Evolutionary conservation across 2,888 invertebrate genomes (phyloP).

Genomic region (Scaptomyza flava): DNA sequence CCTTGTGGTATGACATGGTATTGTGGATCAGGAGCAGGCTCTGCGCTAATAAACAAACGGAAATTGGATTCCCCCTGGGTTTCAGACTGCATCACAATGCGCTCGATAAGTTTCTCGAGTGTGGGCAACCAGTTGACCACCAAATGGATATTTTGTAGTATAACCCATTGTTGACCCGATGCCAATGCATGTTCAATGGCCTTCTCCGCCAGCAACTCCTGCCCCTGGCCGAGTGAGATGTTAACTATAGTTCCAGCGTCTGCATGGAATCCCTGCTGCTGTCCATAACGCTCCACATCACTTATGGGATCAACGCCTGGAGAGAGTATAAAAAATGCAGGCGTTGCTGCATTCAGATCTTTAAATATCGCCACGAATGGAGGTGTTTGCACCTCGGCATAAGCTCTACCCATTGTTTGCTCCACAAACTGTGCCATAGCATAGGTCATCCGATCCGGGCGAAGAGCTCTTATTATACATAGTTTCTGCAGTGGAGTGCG

Average conservation of each 20-base stretch:
- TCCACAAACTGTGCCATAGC: slow-evolving; percentile 93
- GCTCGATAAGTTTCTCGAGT: slow-evolving; percentile 96
- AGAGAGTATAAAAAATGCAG: slow-evolving; percentile 97
- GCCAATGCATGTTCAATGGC: slow-evolving; percentile 91
- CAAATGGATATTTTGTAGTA: slow-evolving; percentile 96
- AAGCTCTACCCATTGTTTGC: slow-evolving; percentile 93
- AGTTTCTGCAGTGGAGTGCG: slow-evolving; percentile 93
- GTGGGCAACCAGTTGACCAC: slow-evolving; percentile 94
- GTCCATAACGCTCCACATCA: slow-evolving; percentile 92
- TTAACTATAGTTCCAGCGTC: slow-evolving; percentile 94
- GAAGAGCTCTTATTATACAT: slow-evolving; percentile 95
- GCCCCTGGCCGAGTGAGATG: slow-evolving; percentile 97
- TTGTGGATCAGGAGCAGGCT: slow-evolving; percentile 90
- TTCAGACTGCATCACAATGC: slow-evolving; percentile 89
- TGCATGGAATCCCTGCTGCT: slow-evolving; percentile 90
- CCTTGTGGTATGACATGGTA: slow-evolving; percentile 91
- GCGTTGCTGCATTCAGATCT: slow-evolving; percentile 93
- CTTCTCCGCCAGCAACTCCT: slow-evolving; percentile 95
- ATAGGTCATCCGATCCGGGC: slow-evolving; percentile 97
- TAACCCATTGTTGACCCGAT: slow-evolving; percentile 94
- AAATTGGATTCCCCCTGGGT: slow-evolving; percentile 81
- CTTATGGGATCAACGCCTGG: slow-evolving; percentile 96
- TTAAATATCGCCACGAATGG: slow-evolving; percentile 93
- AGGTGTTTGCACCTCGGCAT: slow-evolving; percentile 90
- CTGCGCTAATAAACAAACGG: slow-evolving; percentile 94